Evolutionary conservation across 2,888 invertebrate species (phyloP).

Genomic region (Athetis lepigone): DNA sequence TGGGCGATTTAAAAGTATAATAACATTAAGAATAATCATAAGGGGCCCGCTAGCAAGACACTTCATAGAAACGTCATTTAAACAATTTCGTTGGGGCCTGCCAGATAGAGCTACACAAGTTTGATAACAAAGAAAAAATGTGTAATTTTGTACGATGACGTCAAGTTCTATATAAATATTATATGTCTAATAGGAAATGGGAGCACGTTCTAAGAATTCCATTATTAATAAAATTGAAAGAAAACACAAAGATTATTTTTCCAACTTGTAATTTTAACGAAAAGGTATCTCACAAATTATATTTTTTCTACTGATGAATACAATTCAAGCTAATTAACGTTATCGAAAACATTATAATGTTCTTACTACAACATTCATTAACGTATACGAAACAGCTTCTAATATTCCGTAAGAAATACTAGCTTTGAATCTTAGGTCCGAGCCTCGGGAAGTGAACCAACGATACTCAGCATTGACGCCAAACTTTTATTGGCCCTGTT

Average conservation of each 20-base stretch:
- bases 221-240: neutral
- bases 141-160: no score
- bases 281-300: neutral
- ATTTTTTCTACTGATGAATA: constrained; percentile 17
- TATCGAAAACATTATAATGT: neutral
- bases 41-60: no score
- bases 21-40: no score
- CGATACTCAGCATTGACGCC: neutral
- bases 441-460: neutral
- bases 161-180: no score
- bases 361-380: neutral
- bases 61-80: no score
- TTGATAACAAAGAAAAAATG: no score
- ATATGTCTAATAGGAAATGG: no score
- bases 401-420: neutral
- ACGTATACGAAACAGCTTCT: neutral
- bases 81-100: no score
- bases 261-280: constrained; percentile 30
- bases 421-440: neutral
- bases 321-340: neutral
- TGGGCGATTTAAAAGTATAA: no score
- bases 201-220: neutral
- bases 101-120: no score
- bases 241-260: constrained; percentile 1
- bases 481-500: neutral